Evolutionary conservation across 2,888 invertebrate genomes (phyloP).

Genomic region (Epinotia brunnichana): DNA sequence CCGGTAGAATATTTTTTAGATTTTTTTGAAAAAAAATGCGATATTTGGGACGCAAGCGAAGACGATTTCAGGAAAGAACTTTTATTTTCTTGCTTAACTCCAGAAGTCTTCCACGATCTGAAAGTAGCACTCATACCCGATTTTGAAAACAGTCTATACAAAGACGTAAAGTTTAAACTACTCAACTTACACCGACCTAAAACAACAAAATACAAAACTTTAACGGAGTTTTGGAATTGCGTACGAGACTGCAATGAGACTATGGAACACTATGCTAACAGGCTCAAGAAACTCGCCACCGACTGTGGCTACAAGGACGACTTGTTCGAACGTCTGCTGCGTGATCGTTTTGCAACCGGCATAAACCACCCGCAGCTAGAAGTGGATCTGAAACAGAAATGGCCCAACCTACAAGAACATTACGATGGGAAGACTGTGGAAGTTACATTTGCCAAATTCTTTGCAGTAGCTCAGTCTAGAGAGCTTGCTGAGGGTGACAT

Average conservation of each 20-base stretch:
- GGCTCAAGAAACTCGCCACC: not conserved
- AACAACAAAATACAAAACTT: not conserved
- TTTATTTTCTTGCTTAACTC: not conserved
- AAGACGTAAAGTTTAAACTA: not conserved
- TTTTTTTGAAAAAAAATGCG: no score
- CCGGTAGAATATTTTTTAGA: no score
- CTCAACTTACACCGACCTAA: not conserved
- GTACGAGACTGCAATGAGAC: not conserved
- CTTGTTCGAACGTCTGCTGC: conserved; percentile 4
- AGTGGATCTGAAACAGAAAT: no score
- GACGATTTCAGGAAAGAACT: not conserved
- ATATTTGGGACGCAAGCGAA: no score
- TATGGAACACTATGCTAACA: conserved; percentile 16
- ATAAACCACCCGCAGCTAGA: no score
- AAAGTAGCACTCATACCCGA: conserved; percentile 1
- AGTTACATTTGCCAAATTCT: conserved; percentile 1
- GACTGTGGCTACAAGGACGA: not conserved
- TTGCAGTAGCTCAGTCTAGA: not conserved
- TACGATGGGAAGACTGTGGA: not conserved
- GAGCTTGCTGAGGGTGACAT: conserved; percentile 14
- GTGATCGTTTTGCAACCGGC: not conserved
- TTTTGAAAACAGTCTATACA: not conserved
- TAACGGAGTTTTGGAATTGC: not conserved
- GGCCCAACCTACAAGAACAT: no score
- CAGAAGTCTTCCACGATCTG: not conserved